These are phyloP conservation scores for Phenacoccus solenopsis DNA, from an alignment of 1,140 invertebrate species.

Conservation along the genomic window DNA sequence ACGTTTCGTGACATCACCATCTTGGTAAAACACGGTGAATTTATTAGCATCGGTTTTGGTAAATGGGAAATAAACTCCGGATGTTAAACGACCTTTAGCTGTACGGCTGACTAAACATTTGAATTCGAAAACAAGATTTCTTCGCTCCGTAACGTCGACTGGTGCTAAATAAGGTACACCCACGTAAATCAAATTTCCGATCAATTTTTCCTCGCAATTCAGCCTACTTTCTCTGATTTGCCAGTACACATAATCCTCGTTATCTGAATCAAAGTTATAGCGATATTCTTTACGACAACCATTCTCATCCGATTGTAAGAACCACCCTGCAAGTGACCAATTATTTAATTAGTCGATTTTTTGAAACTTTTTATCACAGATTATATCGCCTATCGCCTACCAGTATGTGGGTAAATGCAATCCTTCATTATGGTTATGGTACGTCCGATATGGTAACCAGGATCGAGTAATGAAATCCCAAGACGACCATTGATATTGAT, in stretches of 20 bases:
- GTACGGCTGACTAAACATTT: constrained; percentile 62
- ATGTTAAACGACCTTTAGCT: constrained; percentile 60
- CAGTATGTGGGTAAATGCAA: constrained; percentile 68
- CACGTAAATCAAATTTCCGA: constrained; percentile 58
- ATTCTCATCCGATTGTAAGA: constrained; percentile 60
- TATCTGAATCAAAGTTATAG: constrained; percentile 50
- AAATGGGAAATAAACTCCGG: constrained; percentile 70
- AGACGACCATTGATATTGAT: constrained; percentile 54
- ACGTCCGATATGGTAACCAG: constrained; percentile 76
- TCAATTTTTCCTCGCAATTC: constrained; percentile 33
- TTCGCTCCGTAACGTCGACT: constrained; percentile 70
- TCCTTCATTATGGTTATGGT: constrained; percentile 79
- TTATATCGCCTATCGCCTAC: constrained; percentile 31
- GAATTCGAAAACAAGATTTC: constrained; percentile 80
- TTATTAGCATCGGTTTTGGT: constrained; percentile 42
- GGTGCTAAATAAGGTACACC: constrained; percentile 63
- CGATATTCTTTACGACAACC: constrained; percentile 51
- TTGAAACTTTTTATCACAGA: no score
- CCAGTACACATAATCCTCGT: constrained; percentile 67
- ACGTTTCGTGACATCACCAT: constrained; percentile 44
- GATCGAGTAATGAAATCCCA: constrained; percentile 69
- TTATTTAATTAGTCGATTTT: background rate
- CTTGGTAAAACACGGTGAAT: constrained; percentile 68
- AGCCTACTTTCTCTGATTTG: constrained; percentile 46
- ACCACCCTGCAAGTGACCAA: constrained; percentile 47